These are phyloP conservation scores for Lumbricus terrestris DNA, from an alignment of 2,888 invertebrate species.

Conservation along the genomic window DNA sequence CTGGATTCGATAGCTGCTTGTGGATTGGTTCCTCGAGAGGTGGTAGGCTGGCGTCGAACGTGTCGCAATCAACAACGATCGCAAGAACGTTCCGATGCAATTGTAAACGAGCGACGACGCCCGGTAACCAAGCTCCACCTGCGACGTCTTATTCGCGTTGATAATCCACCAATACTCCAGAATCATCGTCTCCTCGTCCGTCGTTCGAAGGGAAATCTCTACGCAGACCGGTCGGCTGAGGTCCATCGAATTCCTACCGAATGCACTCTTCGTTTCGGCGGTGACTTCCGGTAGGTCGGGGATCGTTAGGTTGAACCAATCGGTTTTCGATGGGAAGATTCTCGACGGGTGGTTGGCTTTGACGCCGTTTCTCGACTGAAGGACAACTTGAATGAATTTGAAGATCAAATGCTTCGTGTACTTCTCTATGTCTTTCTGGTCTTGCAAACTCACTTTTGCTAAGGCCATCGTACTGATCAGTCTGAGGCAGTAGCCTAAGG, in stretches of 20 bases:
- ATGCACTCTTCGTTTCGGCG: background rate
- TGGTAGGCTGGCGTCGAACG: constrained; percentile 20
- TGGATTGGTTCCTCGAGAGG: constrained; percentile 12
- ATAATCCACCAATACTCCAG: constrained; percentile 17
- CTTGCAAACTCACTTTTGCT: background rate
- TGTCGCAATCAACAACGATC: background rate
- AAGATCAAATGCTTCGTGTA: constrained; percentile 7
- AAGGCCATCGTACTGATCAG: constrained; percentile 5
- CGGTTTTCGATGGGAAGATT: background rate
- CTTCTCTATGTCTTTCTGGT: background rate
- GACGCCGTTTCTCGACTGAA: background rate
- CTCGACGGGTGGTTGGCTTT: constrained; percentile 8
- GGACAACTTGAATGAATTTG: constrained; percentile 14
- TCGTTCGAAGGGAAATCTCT: constrained; percentile 15
- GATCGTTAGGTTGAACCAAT: constrained; percentile 19
- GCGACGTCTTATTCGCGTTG: background rate
- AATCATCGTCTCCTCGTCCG: constrained; percentile 13
- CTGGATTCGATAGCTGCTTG: background rate
- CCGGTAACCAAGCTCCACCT: background rate
- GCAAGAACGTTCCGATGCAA: constrained; percentile 16
- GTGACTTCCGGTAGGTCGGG: background rate
- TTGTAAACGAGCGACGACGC: background rate
- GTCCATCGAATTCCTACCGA: background rate
- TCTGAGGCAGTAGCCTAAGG: background rate
- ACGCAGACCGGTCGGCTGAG: constrained; percentile 13